A percentile compares a stretch with the other conserved stretches of the same genome.
Conservation (phyloP, 1,140 invertebrate species). For the Drosophila busckii region DNA sequence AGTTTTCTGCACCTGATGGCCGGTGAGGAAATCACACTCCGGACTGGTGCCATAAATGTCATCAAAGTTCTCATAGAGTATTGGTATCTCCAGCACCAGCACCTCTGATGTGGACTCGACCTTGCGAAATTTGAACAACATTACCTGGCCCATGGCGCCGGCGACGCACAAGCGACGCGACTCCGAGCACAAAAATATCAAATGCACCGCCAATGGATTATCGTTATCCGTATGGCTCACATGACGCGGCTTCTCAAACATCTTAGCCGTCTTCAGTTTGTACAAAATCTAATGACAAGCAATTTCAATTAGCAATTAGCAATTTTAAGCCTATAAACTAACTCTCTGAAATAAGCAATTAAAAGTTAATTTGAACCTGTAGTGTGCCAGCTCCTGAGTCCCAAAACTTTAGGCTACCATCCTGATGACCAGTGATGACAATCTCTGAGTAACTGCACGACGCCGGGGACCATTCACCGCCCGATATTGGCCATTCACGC, state of each 20-base stretch:
- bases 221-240: slow-evolving; percentile 82
- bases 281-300: slow-evolving; percentile 96
- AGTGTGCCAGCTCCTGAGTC: slow-evolving; percentile 95
- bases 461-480: slow-evolving; percentile 95
- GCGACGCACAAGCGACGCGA: slow-evolving; percentile 93
- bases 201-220: slow-evolving; percentile 95
- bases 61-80: slow-evolving; percentile 90
- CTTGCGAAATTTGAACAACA: slow-evolving; percentile 97
- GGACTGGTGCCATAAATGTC: slow-evolving; percentile 89
- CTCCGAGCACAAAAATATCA: slow-evolving; percentile 95
- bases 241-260: slow-evolving; percentile 89
- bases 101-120: slow-evolving; percentile 91
- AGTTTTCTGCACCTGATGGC: slow-evolving; percentile 81
- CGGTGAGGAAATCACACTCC: slow-evolving; percentile 86
- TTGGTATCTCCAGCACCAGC: slow-evolving; percentile 91
- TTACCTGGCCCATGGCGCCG: slow-evolving; percentile 93
- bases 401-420: slow-evolving; percentile 98
- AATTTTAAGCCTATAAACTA: too few relatives aligned
- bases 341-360: too few relatives aligned
- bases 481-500: slow-evolving; percentile 96
- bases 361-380: slow-evolving; percentile 80
- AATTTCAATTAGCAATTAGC: too few relatives aligned
- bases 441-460: slow-evolving; percentile 98
- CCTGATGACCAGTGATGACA: slow-evolving; percentile 97
- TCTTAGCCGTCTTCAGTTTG: slow-evolving; percentile 97